Evolutionary conservation across 2,797 vertebrate species (phyloP), one percentile per base, ranked within the genome.

Genomic region (Paedocypris micromegethes): DNA sequence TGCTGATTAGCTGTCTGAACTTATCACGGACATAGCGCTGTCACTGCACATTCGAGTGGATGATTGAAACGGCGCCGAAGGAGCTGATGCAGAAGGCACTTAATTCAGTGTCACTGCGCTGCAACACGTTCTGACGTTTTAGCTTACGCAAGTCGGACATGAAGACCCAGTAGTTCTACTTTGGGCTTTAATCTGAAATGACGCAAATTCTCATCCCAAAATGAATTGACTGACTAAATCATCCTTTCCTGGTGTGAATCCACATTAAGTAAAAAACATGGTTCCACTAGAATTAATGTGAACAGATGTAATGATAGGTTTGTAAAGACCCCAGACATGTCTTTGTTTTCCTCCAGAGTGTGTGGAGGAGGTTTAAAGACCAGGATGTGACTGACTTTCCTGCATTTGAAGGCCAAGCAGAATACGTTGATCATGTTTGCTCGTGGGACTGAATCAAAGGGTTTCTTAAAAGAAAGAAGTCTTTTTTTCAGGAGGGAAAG

Each of bases 401-500:
- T 58, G 23, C 6, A 6, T 41, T 6, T 9, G 52, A 64, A 61
- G 54, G 45, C 54, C 23, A 56, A 43, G 45, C 9, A 5, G 53
- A 8, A 23, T 38, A 39, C 23, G 23, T 23, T 23, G 9, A 5
- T 56, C 0, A 38, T 38, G 55, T 55, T 39, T 43, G 5, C 40
- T 48, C 3, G 6, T 60, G 3, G 6, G 42, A 53, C 48, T 3
- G 7, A 45, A 8, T 57, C 37, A 51, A 51, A 56, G 64, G 46
- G 58, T 7, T 48, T 69, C 57, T 45, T 44, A 9, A 39, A 41
- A 7, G 38, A 61, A 41, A 51, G 38, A 3, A 50, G 9, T 58
- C 43, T 51, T 53, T 64, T 70, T 70, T 64, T 51, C 45, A 58
- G 64, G 58, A 9, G 9, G 60, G 57, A 53, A 70, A 64, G 60